A percentile compares a stretch with the other conserved stretches of the same genome.
phyloP scores from a whole-genome alignment of 2,797 vertebrate genomes.

The Hybognathus amarus region DNA sequence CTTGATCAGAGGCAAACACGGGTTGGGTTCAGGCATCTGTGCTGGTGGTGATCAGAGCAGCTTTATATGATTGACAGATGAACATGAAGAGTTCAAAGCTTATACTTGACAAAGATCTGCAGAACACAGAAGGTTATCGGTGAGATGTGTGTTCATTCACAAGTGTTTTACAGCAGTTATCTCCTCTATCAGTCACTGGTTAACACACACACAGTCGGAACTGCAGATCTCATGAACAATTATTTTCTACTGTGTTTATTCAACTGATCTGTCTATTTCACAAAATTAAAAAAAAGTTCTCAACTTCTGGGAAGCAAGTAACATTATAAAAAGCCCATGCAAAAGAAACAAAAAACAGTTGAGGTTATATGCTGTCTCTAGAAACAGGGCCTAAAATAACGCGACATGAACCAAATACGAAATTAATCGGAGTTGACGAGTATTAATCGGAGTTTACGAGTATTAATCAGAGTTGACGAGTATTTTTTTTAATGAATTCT shows the following conservation, averaged over 20 bases:
- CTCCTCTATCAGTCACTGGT: neutral
- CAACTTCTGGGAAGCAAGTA: neutral
- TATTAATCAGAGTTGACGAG: too few species aligned
- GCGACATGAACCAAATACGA: too few species aligned
- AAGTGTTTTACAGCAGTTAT: neutral
- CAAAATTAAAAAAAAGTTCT: too few species aligned
- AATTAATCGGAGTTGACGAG: too few species aligned
- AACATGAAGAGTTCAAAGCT: slow-evolving; percentile 1
- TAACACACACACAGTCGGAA: too few species aligned
- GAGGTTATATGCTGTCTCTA: neutral
- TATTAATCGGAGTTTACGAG: too few species aligned
- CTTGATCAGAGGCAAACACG: neutral
- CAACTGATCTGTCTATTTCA: neutral
- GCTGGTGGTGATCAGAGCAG: neutral
- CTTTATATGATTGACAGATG: neutral
- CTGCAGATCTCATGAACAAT: neutral
- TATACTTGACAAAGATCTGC: neutral
- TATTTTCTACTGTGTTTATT: neutral
- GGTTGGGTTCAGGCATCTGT: neutral
- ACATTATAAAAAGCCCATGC: neutral
- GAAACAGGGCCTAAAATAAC: too few species aligned
- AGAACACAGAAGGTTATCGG: neutral
- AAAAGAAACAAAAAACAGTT: neutral
- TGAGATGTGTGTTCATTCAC: neutral
- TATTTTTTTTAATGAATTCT: too few species aligned